Percentiles rank a stretch among this genome's conserved stretches.
Evolutionary conservation across 2,888 invertebrate species (phyloP).

Genomic region (Platypus cylindrus): DNA sequence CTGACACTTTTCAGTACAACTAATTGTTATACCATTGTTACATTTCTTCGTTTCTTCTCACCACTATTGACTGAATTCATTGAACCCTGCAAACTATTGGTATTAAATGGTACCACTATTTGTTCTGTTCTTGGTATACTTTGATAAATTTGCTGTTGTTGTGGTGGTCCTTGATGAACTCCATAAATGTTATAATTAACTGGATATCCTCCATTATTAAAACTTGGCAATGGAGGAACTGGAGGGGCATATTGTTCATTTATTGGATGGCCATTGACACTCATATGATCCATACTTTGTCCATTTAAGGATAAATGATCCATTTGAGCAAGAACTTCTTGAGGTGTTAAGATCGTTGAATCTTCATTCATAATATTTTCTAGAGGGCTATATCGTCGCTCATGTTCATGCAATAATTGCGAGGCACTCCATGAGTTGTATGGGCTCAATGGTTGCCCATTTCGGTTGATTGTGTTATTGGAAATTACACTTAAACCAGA

Average conservation of each 20-base stretch:
- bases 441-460: conserved; percentile 37
- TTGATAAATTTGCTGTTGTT: conserved; percentile 32
- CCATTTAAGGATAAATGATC: conserved; percentile 32
- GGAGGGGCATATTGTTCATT: conserved; percentile 37
- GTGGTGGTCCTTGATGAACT: conserved; percentile 29
- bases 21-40: conserved; percentile 46
- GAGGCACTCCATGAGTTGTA: conserved; percentile 49
- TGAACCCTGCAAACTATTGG: conserved; percentile 40
- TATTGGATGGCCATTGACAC: conserved; percentile 28
- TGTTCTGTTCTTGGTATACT: conserved; percentile 33
- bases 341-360: conserved; percentile 26
- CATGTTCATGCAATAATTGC: conserved; percentile 45
- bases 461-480: conserved; percentile 34
- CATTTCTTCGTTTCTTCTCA: conserved; percentile 43
- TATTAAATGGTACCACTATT: conserved; percentile 35
- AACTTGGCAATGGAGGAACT: conserved; percentile 40
- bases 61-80: conserved; percentile 44
- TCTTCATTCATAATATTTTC: conserved; percentile 26
- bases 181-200: conserved; percentile 36
- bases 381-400: conserved; percentile 41
- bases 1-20: conserved; percentile 26
- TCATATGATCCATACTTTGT: conserved; percentile 31
- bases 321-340: conserved; percentile 27
- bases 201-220: conserved; percentile 33
- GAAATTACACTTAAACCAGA: conserved; percentile 32